Evolutionary conservation across 2,113 vertebrate genomes (phyloP), one percentile per base, ranked within the genome.

Genomic region (Columbina picui): DNA sequence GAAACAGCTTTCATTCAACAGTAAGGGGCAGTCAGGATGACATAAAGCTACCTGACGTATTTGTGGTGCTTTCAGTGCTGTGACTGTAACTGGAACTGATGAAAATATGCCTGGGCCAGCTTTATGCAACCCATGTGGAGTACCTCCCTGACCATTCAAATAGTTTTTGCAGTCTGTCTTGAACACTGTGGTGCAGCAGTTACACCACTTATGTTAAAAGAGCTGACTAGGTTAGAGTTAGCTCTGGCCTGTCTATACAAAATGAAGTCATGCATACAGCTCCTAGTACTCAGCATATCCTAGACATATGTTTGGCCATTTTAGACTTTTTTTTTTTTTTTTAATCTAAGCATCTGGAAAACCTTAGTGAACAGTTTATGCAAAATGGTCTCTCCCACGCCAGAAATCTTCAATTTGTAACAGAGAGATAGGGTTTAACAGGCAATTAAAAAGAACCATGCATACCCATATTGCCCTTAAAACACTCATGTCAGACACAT

Each of bases 281-380:
- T 19, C 14, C 49, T n/a, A 27, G 27, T 30, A 76, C 29, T 43
- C 57, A 87, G n/a, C 57, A 68, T 22, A 82, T 41, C 56, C 43
- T 39, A 82, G 29, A 59, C 14, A 39, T 4, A 60, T 25, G 17
- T 63, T 79, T 87, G 49, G 9, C 9, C 27, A 41, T 36, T 47
- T 59, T 27, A 77, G 41, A 75, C 5, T 20, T 15, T 14, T 69
- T 27, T 14, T 76, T 27, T 36, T 18, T 22, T 61, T 77, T 70
- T 17, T 65, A 92, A 85, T 73, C 38, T 45, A 89, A 82, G 43
- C 65, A 59, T 52, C 53, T 81, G 34, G 39, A 84, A 96, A 92
- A 86, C 8, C 11, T 63, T 56, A 59, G 16, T 36, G 34, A 90
- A 34, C 10, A 36, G 26, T 63, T 74, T 36, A 81, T 45, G 25